Evolutionary conservation across 2,113 vertebrate species (phyloP), one percentile per base, ranked within the genome.

Genomic region (Forbesichthys papilliferus): DNA sequence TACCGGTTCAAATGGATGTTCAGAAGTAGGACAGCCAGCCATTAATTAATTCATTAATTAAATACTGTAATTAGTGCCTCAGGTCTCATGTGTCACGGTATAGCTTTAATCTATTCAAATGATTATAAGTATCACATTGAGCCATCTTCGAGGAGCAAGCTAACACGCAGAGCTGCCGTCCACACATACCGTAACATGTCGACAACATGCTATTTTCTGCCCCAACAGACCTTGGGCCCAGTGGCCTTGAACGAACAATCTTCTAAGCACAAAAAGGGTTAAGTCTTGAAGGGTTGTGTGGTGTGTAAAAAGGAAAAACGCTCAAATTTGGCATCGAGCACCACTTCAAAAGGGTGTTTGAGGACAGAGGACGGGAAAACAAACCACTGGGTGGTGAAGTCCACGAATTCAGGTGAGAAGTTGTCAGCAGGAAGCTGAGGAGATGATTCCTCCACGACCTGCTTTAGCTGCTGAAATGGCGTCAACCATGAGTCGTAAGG

Each of bases 401-500:
- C 96, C 36, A 96, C 96, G 12, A 98, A 97, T 69, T 97, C 94
- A 0, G 93, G 88, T 0, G 97, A 98, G 91, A 98, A 98, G 73
- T 89, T 92, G 76, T 96, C 94, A 0, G 91, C 90, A 0, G 96
- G 95, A 71, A 98, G 94, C 80, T 98, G 96, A 0, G 97, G 97
- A 0, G 97, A 98, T 0, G 96, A 95, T 49, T 98, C 97, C 64
- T 98, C 97, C 64, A 98, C 96, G 89, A 98, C 96, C 91, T 98
- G 97, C 84, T 98, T 98, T 64, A 98, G 95, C 90, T 98, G 97
- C 92, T 98, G 97, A 85, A 98, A 98, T 1, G 97, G 97, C 0
- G 96, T 98, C 0, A 96, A 95, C 96, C 97, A 98, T 0, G 96
- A 97, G 60, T 98, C 96, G 0, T 97, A 98, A 0, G 97, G 96